Base-by-base conservation (phyloP, 2,888 invertebrate genomes). In the Herminia tarsipennalis region DNA sequence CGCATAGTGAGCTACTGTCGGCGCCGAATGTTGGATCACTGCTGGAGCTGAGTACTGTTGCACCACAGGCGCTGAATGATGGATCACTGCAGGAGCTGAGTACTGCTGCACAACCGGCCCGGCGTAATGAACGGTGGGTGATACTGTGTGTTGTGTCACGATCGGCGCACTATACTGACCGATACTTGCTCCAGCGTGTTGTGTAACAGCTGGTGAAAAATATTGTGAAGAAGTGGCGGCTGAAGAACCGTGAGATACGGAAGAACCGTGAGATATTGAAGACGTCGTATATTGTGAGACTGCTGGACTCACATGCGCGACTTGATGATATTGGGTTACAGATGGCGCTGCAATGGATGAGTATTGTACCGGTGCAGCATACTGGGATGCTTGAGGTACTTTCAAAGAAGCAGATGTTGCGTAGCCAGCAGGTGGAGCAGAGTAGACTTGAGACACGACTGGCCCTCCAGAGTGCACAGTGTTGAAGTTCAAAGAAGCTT, bases 401-500 rank as follows among this genome's bases (percentile, higher is more conserved):
- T 74, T 83, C 17, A 90, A 66, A n/a, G 78, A 74, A 0, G 84
- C 75, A 0, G 88, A 75, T 5, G 84, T 81, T n/a, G 81, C 80
- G 48, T 91, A 91, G 14, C 82, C 72, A n/a, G 80, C 73, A 18
- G 86, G 65, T 1, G 81, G 78, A 32, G 86, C 89, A 2, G 89
- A 81, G 30, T 66, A 86, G n/a, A 90, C 87, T 76, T 91, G 91
- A 12, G 92, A 84, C 1, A 91, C 83, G 1, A 91, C 88, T 1
- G 90, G 88, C n/a, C 83, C 88, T 36, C 84, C 79, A n/a, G 76
- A 39, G 25, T 86, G 80, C 8, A 78, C 66, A 54, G 73, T 74
- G 44, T 83, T 86, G 0, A 86, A 81, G 45, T 88, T 84, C 13
- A 89, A 66, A 1, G 88, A 91, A 0, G 92, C 91, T 27, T 88